These are phyloP conservation scores for Trypoxylon attenuatum DNA, from an alignment of 2,888 invertebrate genomes.

Conservation along the genomic window DNA sequence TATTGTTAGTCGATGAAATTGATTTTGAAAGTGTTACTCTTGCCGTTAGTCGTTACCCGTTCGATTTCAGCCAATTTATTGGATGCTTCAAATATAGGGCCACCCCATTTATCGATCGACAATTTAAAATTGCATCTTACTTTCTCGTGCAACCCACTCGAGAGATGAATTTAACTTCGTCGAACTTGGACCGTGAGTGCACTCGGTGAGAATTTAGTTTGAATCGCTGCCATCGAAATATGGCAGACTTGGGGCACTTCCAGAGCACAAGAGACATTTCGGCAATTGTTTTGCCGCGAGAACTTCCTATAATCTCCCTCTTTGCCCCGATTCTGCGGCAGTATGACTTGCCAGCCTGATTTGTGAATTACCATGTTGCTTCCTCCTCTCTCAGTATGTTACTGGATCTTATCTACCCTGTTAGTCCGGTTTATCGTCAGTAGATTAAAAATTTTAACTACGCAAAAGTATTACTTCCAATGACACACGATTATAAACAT, in stretches of 20 bases:
- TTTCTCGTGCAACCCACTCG: neutral
- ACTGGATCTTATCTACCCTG: no score
- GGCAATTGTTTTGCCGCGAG: conserved; percentile 2
- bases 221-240: conserved; percentile 25
- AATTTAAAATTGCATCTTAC: conserved; percentile 19
- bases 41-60: no score
- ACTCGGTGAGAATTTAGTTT: conserved; percentile 23
- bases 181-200: neutral
- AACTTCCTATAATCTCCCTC: neutral
- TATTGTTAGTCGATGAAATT: no score
- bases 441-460: neutral
- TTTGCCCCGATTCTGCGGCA: neutral
- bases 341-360: no score
- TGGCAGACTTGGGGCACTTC: conserved; percentile 12
- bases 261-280: conserved; percentile 11
- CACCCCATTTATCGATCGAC: no score
- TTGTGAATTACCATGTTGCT: no score
- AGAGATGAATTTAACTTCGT: conserved; percentile 30
- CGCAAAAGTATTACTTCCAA: no score
- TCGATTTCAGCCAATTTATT: no score
- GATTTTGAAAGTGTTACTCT: no score
- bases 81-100: no score
- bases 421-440: neutral
- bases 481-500: no score
- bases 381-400: neutral